Base-by-base conservation (phyloP, 2,888 invertebrate genomes). In the Cerceris ruficornis region DNA sequence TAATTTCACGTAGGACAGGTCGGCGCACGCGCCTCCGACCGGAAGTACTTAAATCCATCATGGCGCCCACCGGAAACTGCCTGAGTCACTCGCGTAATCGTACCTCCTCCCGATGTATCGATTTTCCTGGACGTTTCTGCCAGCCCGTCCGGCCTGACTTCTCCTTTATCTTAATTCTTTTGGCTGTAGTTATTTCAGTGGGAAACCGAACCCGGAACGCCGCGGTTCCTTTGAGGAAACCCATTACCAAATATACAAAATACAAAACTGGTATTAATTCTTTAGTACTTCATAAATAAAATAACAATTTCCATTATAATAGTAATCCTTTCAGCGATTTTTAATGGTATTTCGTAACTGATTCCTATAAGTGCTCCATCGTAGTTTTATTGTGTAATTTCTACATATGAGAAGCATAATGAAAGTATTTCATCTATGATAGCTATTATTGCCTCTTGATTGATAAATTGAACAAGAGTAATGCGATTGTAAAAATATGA, bases 21-120 rank as follows among this genome's bases (percentile, higher is more conserved):
- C 75, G 82, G 88, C 88, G 89, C 89, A 90, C 88, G 90, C 90
- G 89, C 90, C 84, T 85, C 82, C 84, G 77, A 80, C 86, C 90
- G 90, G 90, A 90, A 89, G 90, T 90, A 89, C 89, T 90, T 90
- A 89, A 90, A 90, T 90, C 90, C 88, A 90, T 90, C 90, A 90
- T 90, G 90, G 90, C 90, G 90, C 85, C 90, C 82, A 89, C 88
- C 90, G 90, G 90, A 90, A 90, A 89, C 90, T 86, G 87, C 86
- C 90, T 90, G 90, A 90, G 89, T 90, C 90, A 90, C 88, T 90
- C 88, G 88, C 87, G 89, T 89, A 89, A 90, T 90, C 89, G 90
- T 86, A 84, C 83, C 88, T 87, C 87, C 88, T 87, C 84, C 86
- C 83, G 83, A 81, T 85, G 85, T 85, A 85, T 85, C 85, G 82